Evolutionary conservation across 2,113 vertebrate species (phyloP).

Genomic region (Chaetura pelagica): DNA sequence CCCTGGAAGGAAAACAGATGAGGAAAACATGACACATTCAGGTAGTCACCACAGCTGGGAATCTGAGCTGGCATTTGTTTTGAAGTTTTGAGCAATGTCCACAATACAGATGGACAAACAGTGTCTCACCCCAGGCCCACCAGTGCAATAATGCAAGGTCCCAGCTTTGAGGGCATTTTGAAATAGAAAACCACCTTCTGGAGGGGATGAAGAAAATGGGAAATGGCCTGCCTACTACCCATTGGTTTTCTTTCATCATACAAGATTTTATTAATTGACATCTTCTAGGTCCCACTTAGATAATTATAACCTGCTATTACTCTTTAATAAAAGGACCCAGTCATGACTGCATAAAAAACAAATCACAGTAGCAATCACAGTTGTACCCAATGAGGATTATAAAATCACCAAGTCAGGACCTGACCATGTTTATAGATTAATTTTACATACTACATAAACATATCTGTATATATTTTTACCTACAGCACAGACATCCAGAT

Average conservation of each 20-base stretch:
- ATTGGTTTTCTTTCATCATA: neutral
- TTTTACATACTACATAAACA: neutral
- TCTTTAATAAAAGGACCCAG: neutral
- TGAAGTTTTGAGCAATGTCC: neutral
- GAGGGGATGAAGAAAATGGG: neutral
- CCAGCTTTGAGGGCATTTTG: neutral
- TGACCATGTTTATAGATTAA: neutral
- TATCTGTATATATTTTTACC: accelerated
- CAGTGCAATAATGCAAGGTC: neutral
- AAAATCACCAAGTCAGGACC: neutral
- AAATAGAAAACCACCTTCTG: neutral
- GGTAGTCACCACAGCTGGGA: neutral
- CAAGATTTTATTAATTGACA: neutral
- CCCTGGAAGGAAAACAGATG: neutral
- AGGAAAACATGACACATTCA: neutral
- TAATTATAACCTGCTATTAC: neutral
- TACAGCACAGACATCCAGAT: neutral
- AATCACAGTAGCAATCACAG: neutral
- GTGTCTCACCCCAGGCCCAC: neutral
- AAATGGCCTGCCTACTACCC: neutral
- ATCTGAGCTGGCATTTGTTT: neutral
- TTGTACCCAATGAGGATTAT: accelerated
- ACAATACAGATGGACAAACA: neutral
- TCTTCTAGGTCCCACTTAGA: neutral
- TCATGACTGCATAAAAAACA: neutral